phyloP scores from a whole-genome alignment of 2,113 vertebrate species.

The Dipodomys stephensi region DNA sequence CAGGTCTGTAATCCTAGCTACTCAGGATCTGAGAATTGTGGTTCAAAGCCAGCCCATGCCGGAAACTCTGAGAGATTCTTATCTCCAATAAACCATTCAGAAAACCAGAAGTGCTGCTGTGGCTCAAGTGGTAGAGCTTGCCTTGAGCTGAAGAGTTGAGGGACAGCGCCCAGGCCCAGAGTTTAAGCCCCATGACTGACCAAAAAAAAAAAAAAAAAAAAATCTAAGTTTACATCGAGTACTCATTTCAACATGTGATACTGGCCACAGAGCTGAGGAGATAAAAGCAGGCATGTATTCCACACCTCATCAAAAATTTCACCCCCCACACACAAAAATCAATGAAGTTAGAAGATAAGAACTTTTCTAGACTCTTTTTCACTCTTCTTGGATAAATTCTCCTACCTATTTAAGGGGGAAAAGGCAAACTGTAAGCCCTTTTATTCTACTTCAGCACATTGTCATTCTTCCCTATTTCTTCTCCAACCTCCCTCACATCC shows the following conservation, averaged over 20 bases:
- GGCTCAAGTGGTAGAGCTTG: no score
- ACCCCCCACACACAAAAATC: not conserved
- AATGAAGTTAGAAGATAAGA: constrained; percentile 38
- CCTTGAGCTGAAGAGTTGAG: no score
- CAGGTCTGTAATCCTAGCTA: no score
- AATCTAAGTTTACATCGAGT: not conserved
- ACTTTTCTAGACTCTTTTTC: not conserved
- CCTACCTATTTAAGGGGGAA: not conserved
- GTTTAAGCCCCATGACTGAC: no score
- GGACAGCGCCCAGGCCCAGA: no score
- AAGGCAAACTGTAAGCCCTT: not conserved
- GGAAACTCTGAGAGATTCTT: no score
- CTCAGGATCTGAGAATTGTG: no score
- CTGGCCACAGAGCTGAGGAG: not conserved
- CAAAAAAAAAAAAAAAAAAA: no score
- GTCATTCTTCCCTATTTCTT: constrained; percentile 2
- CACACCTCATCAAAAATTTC: not conserved
- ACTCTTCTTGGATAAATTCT: not conserved
- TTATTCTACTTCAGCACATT: not conserved
- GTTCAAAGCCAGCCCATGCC: no score
- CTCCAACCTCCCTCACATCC: no score
- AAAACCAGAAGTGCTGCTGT: no score
- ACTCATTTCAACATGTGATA: not conserved
- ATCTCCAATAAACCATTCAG: no score
- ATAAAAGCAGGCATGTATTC: not conserved